Evolutionary conservation across 1,140 invertebrate genomes (phyloP), one percentile per base, ranked within the genome.

Genomic region (Lucilia sericata): DNA sequence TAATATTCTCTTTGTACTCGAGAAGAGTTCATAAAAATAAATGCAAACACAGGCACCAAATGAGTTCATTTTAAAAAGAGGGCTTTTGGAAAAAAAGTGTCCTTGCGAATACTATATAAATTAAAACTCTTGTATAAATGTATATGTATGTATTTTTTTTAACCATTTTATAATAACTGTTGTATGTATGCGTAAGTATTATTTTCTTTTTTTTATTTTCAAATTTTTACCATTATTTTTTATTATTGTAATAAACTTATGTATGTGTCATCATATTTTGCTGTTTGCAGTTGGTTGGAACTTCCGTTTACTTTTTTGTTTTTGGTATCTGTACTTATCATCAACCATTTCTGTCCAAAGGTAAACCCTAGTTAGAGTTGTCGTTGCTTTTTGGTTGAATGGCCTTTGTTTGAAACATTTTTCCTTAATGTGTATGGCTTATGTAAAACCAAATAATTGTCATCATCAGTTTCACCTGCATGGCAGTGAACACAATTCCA

Each of bases 1-100:
- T 42, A 76, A 76, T 76, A 76, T 76, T 76, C 74, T n/a, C 36
- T 76, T 76, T 76, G 74, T 42, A 76, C 13, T 30, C 25, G 25
- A 30, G 25, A 30, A 30, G 1, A 30, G 25, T 30, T 30, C 25
- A 30, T 30, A 30, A 30, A 30, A 30, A 30, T 30, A 30, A 2
- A 3, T 30, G 25, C 25, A 30, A 30, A 42, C 51, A 13, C 51
- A 55, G 42, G 42, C 42, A 42, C 0, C 42, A 10, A 76, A 76
- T 76, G 74, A 76, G 30, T 76, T 76, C 5, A 76, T 76, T 42
- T 42, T 42, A 42, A 42, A 42, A 42, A 42, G 25, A 30, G 25
- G 25, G 25, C 25, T 30, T 30, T 30, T 30, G 25, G 25, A 30
- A 30, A 30, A 30, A 30, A 30, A 30, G 1, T 30, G 25, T 30